phyloP scores from a whole-genome alignment of 2,888 invertebrate species.

The Nycteola revayana region DNA sequence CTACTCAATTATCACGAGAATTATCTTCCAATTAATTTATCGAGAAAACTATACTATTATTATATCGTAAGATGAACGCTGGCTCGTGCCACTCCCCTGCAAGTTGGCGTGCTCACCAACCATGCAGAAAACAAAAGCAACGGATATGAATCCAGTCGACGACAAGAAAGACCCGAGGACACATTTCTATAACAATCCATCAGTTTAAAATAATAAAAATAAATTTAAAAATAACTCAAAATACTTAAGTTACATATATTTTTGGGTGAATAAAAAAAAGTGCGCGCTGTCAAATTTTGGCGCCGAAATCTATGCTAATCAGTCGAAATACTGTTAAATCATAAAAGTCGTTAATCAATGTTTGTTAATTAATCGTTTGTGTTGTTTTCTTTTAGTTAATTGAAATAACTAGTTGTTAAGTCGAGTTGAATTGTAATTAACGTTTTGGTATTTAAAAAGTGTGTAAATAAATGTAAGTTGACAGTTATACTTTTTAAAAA shows the following conservation, averaged over 20 bases:
- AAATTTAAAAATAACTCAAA: conserved; percentile 16
- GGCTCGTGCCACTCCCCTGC: conserved; percentile 59
- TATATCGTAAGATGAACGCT: conserved; percentile 36
- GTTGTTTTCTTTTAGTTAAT: conserved; percentile 16
- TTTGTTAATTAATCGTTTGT: conserved; percentile 22
- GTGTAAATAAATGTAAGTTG: conserved; percentile 29
- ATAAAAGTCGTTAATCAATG: conserved; percentile 7
- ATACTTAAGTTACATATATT: too few relatives aligned
- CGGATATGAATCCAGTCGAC: conserved; percentile 72
- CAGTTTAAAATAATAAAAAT: conserved; percentile 20
- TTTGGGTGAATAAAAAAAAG: conserved; percentile 21
- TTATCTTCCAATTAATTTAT: too few relatives aligned
- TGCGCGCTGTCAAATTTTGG: conserved; percentile 32
- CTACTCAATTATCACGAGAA: too few relatives aligned
- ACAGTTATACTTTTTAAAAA: conserved; percentile 45
- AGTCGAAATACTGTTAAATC: conserved; percentile 3
- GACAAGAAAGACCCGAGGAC: conserved; percentile 68
- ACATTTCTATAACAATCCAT: conserved; percentile 51
- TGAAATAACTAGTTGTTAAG: conserved; percentile 5
- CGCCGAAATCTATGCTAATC: conserved; percentile 33
- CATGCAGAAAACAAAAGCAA: conserved; percentile 75
- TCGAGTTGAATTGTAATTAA: conserved; percentile 7
- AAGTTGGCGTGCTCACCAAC: conserved; percentile 59
- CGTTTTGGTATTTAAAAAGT: conserved; percentile 12
- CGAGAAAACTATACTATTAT: too few relatives aligned